Evolutionary conservation across 2,113 vertebrate species (phyloP).

Genomic region (Solea solea): DNA sequence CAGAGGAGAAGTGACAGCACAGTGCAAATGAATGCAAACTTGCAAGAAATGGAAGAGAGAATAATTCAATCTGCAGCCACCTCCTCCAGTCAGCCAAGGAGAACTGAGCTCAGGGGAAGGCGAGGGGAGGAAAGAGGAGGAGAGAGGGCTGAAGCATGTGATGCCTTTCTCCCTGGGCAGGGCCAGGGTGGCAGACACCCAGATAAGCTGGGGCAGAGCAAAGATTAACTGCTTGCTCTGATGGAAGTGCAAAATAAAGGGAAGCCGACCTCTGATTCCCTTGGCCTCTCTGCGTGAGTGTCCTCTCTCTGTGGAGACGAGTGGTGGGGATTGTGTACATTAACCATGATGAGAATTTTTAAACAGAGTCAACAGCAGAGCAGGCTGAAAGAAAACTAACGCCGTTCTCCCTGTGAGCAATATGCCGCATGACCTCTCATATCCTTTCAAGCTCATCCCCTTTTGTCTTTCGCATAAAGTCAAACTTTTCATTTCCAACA

Average conservation of each 20-base stretch:
- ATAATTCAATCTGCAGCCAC: conserved; percentile 73
- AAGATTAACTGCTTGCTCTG: conserved; percentile 77
- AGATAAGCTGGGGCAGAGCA: conserved; percentile 70
- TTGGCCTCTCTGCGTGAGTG: conserved; percentile 58
- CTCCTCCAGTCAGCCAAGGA: conserved; percentile 64
- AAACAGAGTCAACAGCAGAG: conserved; percentile 43
- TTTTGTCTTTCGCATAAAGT: conserved; percentile 28
- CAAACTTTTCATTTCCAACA: conserved; percentile 41
- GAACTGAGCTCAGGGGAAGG: conserved; percentile 50
- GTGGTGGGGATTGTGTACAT: conserved; percentile 51
- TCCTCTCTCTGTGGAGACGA: conserved; percentile 47
- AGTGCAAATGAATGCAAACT: conserved; percentile 67
- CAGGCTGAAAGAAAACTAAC: conserved; percentile 17
- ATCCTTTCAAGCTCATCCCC: conserved; percentile 28
- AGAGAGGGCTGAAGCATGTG: conserved; percentile 43
- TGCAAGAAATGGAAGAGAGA: conserved; percentile 67
- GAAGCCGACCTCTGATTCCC: conserved; percentile 59
- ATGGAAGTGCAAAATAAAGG: conserved; percentile 72
- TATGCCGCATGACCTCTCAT: conserved; percentile 39
- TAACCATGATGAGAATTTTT: conserved; percentile 56
- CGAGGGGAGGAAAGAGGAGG: conserved; percentile 15
- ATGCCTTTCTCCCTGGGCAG: conserved; percentile 65
- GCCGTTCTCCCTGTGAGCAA: conserved; percentile 43
- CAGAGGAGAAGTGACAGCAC: conserved; percentile 66
- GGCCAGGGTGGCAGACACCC: conserved; percentile 59